Conservation (phyloP, 1,140 invertebrate species). For the Rhopalosiphum padi region DNA sequence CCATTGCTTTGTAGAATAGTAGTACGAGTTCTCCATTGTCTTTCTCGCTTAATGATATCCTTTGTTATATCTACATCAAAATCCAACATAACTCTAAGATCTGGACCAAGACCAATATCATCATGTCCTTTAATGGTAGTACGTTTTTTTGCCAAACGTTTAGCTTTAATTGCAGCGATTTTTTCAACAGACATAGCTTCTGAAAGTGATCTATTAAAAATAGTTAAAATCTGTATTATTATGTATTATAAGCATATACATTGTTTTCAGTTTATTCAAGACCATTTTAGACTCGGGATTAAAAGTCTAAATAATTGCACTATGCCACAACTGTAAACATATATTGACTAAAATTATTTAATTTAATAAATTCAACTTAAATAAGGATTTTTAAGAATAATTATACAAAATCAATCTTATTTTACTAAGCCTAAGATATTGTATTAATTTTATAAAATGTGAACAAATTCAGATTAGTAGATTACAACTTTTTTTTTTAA, state of each 20-base stretch:
- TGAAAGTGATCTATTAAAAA: slow-evolving; percentile 76
- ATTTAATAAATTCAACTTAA: not conserved
- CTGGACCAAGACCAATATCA: slow-evolving; percentile 81
- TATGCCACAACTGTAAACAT: not conserved
- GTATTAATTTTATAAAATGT: no score
- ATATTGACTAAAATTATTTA: not conserved
- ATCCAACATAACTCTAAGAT: slow-evolving; percentile 87
- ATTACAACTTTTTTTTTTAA: no score
- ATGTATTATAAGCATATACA: not conserved
- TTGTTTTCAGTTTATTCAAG: not conserved
- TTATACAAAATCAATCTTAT: not conserved
- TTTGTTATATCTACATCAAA: slow-evolving; percentile 96
- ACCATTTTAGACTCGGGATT: no score
- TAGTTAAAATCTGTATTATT: not conserved
- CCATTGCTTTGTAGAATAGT: slow-evolving; percentile 95
- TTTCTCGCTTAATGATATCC: slow-evolving; percentile 92
- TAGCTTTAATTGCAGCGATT: slow-evolving; percentile 97
- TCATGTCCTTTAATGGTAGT: slow-evolving; percentile 96
- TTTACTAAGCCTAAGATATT: no score
- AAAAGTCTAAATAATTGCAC: no score
- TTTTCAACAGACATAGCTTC: slow-evolving; percentile 97
- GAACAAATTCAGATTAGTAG: no score
- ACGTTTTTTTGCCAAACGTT: slow-evolving; percentile 93
- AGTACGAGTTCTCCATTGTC: slow-evolving; percentile 93
- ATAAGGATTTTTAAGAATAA: not conserved